Evolutionary conservation across 1,140 invertebrate species (phyloP).

Genomic region (Sipha flava): DNA sequence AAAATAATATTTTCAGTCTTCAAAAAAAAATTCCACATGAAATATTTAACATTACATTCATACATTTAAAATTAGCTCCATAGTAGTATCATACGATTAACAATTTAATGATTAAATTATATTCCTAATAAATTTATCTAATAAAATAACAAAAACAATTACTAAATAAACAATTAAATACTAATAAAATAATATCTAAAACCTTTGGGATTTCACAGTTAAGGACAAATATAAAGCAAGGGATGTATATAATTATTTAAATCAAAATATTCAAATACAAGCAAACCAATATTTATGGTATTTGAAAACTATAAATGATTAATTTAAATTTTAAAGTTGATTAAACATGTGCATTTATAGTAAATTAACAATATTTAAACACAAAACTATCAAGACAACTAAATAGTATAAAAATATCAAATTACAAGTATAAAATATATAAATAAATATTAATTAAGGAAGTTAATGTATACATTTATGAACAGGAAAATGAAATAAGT

Average conservation of each 20-base stretch:
- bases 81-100: neutral
- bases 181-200: neutral
- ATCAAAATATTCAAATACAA: neutral
- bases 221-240: neutral
- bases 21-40: neutral
- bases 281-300: neutral
- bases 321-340: neutral
- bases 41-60: neutral
- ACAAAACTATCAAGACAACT: neutral
- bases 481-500: constrained; percentile 3
- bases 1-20: constrained; percentile 26
- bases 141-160: neutral
- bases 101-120: neutral
- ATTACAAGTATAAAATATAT: constrained; percentile 27
- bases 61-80: neutral
- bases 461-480: neutral
- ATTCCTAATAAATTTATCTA: neutral
- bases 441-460: constrained; percentile 17
- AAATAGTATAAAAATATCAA: constrained; percentile 31
- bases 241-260: neutral
- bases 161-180: neutral
- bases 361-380: neutral
- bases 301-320: neutral
- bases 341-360: neutral
- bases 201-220: neutral